Evolutionary conservation across 1,140 invertebrate species (phyloP), one percentile per base, ranked within the genome.

Genomic region (Drosophila bocqueti): DNA sequence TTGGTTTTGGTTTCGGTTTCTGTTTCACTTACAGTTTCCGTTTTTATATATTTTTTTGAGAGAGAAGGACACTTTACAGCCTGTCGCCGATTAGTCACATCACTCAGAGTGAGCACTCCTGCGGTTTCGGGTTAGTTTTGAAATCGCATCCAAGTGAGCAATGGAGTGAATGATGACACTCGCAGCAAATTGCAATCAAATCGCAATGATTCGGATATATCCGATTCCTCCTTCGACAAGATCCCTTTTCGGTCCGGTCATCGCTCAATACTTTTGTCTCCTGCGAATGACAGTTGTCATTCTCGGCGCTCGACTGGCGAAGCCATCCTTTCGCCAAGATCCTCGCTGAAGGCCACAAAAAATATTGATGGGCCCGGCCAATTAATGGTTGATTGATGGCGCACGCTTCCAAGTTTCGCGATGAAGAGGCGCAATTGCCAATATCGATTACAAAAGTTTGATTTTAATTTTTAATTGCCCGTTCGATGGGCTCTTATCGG

Each of bases 381-480:
- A 91, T 91, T 91, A 91, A 71, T 42, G 50, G 55, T 78, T 91
- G 86, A 90, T 90, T 79, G 86, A 90, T 89, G 54, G 62, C 52
- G 21, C 26, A 47, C 62, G 16, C 42, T 68, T 49, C 38, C 54
- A 50, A 52, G 64, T 16, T 13, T 50, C 54, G 62, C 67, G 46
- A 72, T 40, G 65, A 72, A 72, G 65, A 71, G 68, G 21, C 36
- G 49, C 62, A 69, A 87, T 80, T 77, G 71, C 76, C 85, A 65
- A 62, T 89, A 90, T 90, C 86, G 86, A 82, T 91, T 91, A 65
- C 85, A 73, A 91, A 79, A 45, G 86, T 81, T 83, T 62, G 86
- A 91, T 91, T 91, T 91, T 91, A 91, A 91, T 91, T 91, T 91
- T 83, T 91, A 91, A 91, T 91, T 91, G 86, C 86, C 61, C 61